phyloP scores from a whole-genome alignment of 2,888 invertebrate species.

The Hirtodrosophila cameraria region DNA sequence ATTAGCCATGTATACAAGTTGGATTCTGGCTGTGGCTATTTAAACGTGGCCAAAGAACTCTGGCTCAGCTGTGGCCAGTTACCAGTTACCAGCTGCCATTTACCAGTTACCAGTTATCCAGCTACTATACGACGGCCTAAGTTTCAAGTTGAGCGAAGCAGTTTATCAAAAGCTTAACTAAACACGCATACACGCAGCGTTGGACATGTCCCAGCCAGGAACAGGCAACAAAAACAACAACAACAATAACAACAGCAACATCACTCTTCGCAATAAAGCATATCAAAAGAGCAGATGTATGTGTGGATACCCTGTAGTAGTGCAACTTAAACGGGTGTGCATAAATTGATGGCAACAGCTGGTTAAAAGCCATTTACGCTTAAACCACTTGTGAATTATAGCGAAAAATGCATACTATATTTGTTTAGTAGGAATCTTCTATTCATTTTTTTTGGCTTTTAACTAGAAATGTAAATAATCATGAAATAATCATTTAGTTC shows the following conservation, averaged over 20 bases:
- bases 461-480: too few species aligned
- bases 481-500: too few species aligned
- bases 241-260: conserved; percentile 6
- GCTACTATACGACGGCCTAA: conserved; percentile 13
- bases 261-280: conserved; percentile 23
- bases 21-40: conserved; percentile 9
- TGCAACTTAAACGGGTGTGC: background rate
- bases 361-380: too few species aligned
- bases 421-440: too few species aligned
- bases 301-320: conserved; percentile 25
- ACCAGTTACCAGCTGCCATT: conserved; percentile 5
- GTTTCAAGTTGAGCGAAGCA: conserved; percentile 44
- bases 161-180: conserved; percentile 77
- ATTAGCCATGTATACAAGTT: conserved; percentile 61
- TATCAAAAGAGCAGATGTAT: conserved; percentile 40
- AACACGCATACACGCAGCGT: conserved; percentile 37
- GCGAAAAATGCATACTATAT: too few species aligned
- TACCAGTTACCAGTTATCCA: background rate
- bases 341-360: too few species aligned
- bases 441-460: too few species aligned
- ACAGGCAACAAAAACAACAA: background rate
- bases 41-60: conserved; percentile 21
- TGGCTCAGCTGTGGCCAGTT: conserved; percentile 13
- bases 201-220: conserved; percentile 12
- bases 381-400: too few species aligned